Evolutionary conservation across 2,797 vertebrate species (phyloP).

Genomic region (Argya squamiceps): DNA sequence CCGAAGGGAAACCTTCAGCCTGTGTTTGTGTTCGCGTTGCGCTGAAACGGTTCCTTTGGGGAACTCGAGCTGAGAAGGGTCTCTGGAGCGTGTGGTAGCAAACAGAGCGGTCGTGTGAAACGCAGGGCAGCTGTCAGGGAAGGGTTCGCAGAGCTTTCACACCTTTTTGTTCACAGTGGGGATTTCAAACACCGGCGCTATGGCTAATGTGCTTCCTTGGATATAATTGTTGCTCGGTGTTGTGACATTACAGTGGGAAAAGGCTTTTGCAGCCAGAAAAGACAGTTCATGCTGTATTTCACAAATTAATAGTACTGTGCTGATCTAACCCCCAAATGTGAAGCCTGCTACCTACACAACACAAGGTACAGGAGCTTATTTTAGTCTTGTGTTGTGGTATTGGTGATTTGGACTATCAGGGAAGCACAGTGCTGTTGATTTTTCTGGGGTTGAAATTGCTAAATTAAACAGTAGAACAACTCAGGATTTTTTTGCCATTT

Average conservation of each 20-base stretch:
- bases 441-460: slow-evolving; percentile 48
- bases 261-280: background rate
- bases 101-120: background rate
- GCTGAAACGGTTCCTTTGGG: background rate
- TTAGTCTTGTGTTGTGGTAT: background rate
- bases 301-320: background rate
- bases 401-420: background rate
- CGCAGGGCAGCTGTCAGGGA: background rate
- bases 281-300: background rate
- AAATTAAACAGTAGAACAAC: background rate
- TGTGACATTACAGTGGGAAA: background rate
- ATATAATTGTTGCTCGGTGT: background rate
- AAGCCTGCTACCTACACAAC: background rate
- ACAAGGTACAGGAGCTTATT: background rate
- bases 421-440: slow-evolving; percentile 8
- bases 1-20: background rate
- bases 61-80: background rate
- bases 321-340: background rate
- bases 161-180: background rate
- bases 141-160: background rate
- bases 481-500: background rate
- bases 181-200: background rate
- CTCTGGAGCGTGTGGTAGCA: background rate
- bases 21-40: background rate
- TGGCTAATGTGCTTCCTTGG: background rate